Conservation (phyloP, 2,797 vertebrate species). For the Coranthus polyacanthus region DNA sequence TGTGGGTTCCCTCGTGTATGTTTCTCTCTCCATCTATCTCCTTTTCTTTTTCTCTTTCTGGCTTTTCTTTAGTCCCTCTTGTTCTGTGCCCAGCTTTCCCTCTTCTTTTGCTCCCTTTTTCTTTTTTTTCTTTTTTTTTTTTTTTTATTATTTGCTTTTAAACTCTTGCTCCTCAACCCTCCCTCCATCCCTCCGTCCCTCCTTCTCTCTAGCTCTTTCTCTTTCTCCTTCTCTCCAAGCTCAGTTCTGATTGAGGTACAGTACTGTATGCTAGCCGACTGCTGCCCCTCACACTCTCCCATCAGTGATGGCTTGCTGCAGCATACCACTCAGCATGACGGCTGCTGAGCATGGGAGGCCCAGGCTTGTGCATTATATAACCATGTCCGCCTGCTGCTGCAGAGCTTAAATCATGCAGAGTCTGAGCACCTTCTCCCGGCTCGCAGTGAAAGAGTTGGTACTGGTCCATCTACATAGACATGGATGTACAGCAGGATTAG, state of each 20-base stretch:
- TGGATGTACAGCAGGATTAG: conserved; percentile 71
- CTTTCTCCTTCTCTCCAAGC: conserved; percentile 54
- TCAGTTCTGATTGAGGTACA: conserved; percentile 81
- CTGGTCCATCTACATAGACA: conserved; percentile 76
- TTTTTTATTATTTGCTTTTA: conserved; percentile 47
- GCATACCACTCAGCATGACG: conserved; percentile 81
- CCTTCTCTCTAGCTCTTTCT: conserved; percentile 10
- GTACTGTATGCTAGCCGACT: conserved; percentile 78
- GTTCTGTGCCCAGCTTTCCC: conserved; percentile 47
- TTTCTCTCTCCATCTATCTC: conserved; percentile 67
- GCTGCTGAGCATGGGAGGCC: conserved; percentile 80
- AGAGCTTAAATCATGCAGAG: conserved; percentile 80
- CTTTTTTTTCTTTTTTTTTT: conserved; percentile 37
- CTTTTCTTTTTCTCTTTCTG: conserved; percentile 30
- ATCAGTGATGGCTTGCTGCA: conserved; percentile 77
- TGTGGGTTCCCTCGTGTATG: conserved; percentile 76
- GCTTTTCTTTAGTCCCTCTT: conserved; percentile 38
- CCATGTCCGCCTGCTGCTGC: conserved; percentile 73
- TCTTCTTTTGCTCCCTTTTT: conserved; percentile 21
- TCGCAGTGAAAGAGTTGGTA: conserved; percentile 69
- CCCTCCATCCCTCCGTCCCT: not conserved
- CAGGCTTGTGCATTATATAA: conserved; percentile 82
- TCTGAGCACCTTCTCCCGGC: conserved; percentile 78
- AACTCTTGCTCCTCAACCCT: conserved; percentile 15
- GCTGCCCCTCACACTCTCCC: conserved; percentile 79